Evolutionary conservation across 2,797 vertebrate species (phyloP), one percentile per base, ranked within the genome.

Genomic region (Podarcis siculus): DNA sequence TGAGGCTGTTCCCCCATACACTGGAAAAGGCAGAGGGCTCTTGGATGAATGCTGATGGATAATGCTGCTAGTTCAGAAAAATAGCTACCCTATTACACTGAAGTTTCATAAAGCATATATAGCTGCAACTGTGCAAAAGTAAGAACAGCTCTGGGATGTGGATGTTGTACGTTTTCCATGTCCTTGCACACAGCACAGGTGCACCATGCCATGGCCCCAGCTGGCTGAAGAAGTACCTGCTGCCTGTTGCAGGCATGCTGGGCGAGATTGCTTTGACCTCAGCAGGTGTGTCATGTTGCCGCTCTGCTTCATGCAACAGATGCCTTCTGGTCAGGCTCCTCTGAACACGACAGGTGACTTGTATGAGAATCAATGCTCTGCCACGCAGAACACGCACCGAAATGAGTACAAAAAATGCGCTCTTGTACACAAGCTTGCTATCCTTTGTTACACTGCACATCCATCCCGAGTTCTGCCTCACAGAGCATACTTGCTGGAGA

Each of bases 241-340:
- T 45, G 37, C n/a, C 64, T 35, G 49, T 17, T 37, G 17, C 37
- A 86, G 39, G 39, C 49, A 45, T 75, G 81, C 86, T 80, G 82
- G 39, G 81, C 37, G 42, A 84, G 85, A 73, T 9, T 49, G 73
- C 67, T 64, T 79, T 83, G 75, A 83, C 61, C 81, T 27, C 66
- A 87, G 81, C 85, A 87, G 81, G 85, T 73, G 76, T 58, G 37
- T 39, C 12, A 42, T 80, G 42, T 75, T 75, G 32, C 79, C 15
- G 7, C 58, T 83, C 27, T 83, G 81, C 39, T 90, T 83, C 76
- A 17, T 55, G 42, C 39, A 80, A 73, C 75, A 84, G 76, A 80
- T 87, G 81, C 76, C 81, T 87, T 79, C 69, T 55, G 58, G 77
- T 80, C 85, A 90, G 81, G 75, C 77, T 9, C 9, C 55, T 12